These are phyloP conservation scores for Marmota monax DNA, from an alignment of 2,113 vertebrate species.

Conservation along the genomic window DNA sequence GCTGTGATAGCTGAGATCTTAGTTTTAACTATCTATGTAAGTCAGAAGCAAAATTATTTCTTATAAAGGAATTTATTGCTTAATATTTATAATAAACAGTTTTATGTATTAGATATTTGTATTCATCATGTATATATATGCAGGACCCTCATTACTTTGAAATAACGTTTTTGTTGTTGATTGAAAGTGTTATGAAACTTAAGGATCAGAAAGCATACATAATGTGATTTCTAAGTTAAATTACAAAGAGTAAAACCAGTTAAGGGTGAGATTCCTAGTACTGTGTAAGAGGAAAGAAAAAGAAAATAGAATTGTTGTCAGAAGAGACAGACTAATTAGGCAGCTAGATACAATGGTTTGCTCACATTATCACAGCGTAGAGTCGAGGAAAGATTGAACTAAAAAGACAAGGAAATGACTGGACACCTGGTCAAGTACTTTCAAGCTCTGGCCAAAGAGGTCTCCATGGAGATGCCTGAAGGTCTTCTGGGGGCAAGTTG, in stretches of 20 bases:
- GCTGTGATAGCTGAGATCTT: conserved; percentile 10
- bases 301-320: not conserved
- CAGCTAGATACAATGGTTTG: not conserved
- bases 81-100: not conserved
- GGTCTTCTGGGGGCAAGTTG: not conserved
- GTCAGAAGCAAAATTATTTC: conserved; percentile 17
- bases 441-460: not conserved
- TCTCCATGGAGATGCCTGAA: not conserved
- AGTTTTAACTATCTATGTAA: conserved; percentile 36
- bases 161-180: conserved; percentile 19
- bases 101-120: not conserved
- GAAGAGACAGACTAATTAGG: not conserved
- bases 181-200: not conserved
- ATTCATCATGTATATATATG: not conserved
- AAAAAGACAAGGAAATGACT: not conserved
- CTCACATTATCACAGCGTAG: not conserved
- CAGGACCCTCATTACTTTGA: not conserved
- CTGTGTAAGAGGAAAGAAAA: not conserved
- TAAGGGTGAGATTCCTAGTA: not conserved
- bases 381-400: not conserved
- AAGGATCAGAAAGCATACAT: not conserved
- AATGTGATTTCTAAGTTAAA: conserved; percentile 40
- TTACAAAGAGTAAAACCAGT: conserved; percentile 9
- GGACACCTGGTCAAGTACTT: not conserved
- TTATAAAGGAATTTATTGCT: conserved; percentile 16